Evolutionary conservation across 2,113 vertebrate species (phyloP), one percentile per base, ranked within the genome.

Genomic region (Periophthalmus modestus): DNA sequence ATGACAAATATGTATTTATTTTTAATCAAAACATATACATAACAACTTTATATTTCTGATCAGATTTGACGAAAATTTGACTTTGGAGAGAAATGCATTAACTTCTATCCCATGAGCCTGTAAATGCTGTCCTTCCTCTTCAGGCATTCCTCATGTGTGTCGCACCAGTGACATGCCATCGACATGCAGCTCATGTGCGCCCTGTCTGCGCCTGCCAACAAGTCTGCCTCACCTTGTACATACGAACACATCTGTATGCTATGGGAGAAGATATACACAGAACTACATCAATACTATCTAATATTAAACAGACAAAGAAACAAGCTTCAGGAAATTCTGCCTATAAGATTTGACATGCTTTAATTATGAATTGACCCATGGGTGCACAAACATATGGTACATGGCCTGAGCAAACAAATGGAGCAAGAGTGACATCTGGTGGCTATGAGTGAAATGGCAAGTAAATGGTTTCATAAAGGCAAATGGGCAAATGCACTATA

Each of bases 351-450:
- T 71, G 59, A 76, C 54, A 68, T 52, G 33, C 62, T 58, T 72
- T 54, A 74, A 69, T 78, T 72, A 74, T 78, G 50, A 72, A 58
- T 21, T 62, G 66, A 72, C 54, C 15, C 50, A 65, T 19, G 57
- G 55, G 71, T 28, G 48, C 52, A 23, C 43, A 66, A 34, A 67
- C 57, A 69, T 48, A 58, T 72, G 65, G 36, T 2, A 21, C 12
- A 65, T 57, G 55, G 14, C 54, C 33, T 69, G 68, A 58, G 34
- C 7, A 46, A 5, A 57, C 43, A 46, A 57, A 65, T 24, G 67
- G 75, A 73, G 69, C 69, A 16, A 68, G 0, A 79, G 58, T 83
- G 90, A 79, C 90, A 83, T 77, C 87, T 85, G 21, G 81, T 85
- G 88, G 88, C 57, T 19, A 12, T 0, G 1, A 3, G 0, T 21